Percentiles rank a stretch among this genome's conserved stretches.
Evolutionary conservation across 2,888 invertebrate genomes (phyloP).

Genomic region (Apamea crenata): DNA sequence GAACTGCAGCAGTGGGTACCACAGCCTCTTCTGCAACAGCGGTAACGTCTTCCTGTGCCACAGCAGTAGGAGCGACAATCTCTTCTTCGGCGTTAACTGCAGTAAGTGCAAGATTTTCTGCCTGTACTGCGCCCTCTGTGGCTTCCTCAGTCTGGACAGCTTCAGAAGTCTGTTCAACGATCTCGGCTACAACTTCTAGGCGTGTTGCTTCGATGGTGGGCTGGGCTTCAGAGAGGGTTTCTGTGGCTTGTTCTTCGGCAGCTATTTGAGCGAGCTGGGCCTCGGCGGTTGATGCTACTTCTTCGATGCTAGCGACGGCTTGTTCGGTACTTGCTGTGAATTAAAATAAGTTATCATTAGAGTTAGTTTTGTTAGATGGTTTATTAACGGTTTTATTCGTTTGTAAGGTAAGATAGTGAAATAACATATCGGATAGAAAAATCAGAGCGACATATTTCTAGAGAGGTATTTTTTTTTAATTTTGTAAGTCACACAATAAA

Average conservation of each 20-base stretch:
- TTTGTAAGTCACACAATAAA: no score
- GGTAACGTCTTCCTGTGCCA: slow-evolving; percentile 39
- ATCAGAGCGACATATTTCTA: neutral
- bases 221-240: slow-evolving; percentile 44
- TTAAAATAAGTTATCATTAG: neutral
- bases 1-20: slow-evolving; percentile 36
- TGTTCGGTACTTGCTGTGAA: slow-evolving; percentile 62
- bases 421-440: neutral
- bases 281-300: slow-evolving; percentile 56
- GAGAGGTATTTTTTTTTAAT: no score
- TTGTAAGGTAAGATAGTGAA: neutral
- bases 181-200: slow-evolving; percentile 51
- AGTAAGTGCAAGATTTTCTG: slow-evolving; percentile 13
- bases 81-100: slow-evolving; percentile 36
- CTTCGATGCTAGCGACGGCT: slow-evolving; percentile 54
- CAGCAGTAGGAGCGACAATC: slow-evolving; percentile 17
- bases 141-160: slow-evolving; percentile 31
- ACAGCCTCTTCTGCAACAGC: slow-evolving; percentile 28
- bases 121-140: slow-evolving; percentile 52
- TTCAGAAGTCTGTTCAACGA: slow-evolving; percentile 43
- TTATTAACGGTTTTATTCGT: neutral
- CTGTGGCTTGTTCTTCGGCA: slow-evolving; percentile 56
- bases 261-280: slow-evolving; percentile 32
- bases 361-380: neutral
- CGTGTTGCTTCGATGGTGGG: slow-evolving; percentile 38